Percentiles rank a stretch among this genome's conserved stretches.
Conservation (phyloP, 2,888 invertebrate species). For the Drosophila paracracens region DNA sequence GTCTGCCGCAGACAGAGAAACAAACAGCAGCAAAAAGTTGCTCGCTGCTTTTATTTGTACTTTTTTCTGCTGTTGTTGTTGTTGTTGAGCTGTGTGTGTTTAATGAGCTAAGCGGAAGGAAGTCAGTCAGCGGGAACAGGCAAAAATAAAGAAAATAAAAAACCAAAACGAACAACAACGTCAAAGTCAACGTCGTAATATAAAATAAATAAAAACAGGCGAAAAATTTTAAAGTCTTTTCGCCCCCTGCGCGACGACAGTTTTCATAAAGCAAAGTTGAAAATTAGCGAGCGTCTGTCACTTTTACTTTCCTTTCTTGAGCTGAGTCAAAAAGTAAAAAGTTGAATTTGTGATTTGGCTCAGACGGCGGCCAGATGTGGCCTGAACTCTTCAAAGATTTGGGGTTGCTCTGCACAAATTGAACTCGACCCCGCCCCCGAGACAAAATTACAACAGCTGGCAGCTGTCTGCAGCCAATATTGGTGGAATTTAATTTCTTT, state of each 20-base stretch:
- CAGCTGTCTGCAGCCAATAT: slow-evolving; percentile 30
- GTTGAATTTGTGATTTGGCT: slow-evolving; percentile 57
- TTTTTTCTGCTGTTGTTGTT: neutral
- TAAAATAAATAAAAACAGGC: slow-evolving; percentile 71
- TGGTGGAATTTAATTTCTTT: slow-evolving; percentile 62
- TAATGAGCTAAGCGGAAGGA: slow-evolving; percentile 83
- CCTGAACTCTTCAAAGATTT: slow-evolving; percentile 25
- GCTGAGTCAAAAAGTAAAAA: slow-evolving; percentile 48
- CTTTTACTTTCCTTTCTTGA: slow-evolving; percentile 59
- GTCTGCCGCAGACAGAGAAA: slow-evolving; percentile 48
- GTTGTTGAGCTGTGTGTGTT: slow-evolving; percentile 57
- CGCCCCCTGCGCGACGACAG: neutral
- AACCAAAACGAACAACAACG: slow-evolving; percentile 31
- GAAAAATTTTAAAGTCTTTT: slow-evolving; percentile 60
- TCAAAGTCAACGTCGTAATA: slow-evolving; percentile 67
- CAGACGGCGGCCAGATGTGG: slow-evolving; percentile 53
- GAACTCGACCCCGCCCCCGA: neutral
- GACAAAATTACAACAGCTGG: slow-evolving; percentile 23
- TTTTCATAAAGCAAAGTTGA: slow-evolving; percentile 61
- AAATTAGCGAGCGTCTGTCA: slow-evolving; percentile 76
- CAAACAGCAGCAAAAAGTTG: slow-evolving; percentile 41
- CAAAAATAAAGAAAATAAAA: neutral
- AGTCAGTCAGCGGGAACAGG: slow-evolving; percentile 67
- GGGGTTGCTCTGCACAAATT: neutral
- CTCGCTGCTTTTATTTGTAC: slow-evolving; percentile 7